Base-by-base conservation (phyloP, 2,113 vertebrate species). In the Phaethornis superciliosus region DNA sequence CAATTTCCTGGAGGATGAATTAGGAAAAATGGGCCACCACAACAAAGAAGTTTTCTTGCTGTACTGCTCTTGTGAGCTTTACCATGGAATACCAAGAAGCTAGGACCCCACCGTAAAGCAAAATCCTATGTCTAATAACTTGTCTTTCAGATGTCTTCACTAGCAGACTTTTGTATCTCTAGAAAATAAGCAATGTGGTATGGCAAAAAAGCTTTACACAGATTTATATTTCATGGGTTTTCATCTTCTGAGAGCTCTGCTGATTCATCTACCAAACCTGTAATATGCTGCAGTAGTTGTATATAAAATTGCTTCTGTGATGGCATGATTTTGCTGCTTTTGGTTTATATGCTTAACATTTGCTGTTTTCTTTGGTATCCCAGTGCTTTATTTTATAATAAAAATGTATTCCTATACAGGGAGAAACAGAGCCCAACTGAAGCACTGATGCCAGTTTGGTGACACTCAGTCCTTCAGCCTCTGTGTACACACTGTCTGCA, bases 181-280 rank as follows among this genome's bases (percentile, higher is more conserved):
- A 75, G 60, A 92, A 93, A 92, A 81, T 83, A 85, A 83, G 30
- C 1, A 1, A 27, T 88, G 60, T 77, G 65, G 80, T 21, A 74
- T 40, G 75, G 33, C 37, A 85, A 88, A 80, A 68, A 82, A 81
- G 40, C n/a, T 64, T 70, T 75, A 40, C 0, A 0, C 27, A 75
- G 52, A 83, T 89, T 93, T 91, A 46, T 19, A 56, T 89, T 89
- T 94, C 55, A 60, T 78, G 79, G 56, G 27, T 86, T 95, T 95
- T 42, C 52, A 64, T 19, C 46, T 88, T 95, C 60, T 60, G 65
- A 85, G 94, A 82, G 30, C 56, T 93, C 82, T 95, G 95, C 88
- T 91, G 93, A 95, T 90, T 97, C 95, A 96, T 93, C 88, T 81
- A 86, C 64, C 52, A 94, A 94, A 93, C 79, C 79, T 90, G 79